Evolutionary conservation across 2,797 vertebrate species (phyloP).

Genomic region (Scolopax rusticola): DNA sequence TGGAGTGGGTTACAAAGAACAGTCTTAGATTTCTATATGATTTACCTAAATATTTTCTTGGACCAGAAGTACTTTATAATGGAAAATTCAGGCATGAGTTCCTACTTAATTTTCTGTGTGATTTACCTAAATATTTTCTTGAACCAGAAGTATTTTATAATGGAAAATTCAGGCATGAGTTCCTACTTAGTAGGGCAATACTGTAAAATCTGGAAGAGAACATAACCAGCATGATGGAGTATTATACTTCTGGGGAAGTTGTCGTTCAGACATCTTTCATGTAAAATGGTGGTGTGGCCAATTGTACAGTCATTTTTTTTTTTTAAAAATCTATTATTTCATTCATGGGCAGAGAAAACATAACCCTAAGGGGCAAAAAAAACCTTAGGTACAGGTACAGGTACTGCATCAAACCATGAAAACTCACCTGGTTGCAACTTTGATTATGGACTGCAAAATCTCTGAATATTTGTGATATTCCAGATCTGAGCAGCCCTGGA

Average conservation of each 20-base stretch:
- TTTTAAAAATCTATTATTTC: not conserved
- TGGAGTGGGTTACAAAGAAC: not conserved
- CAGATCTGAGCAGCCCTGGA: not conserved
- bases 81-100: not conserved
- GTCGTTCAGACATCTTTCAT: not conserved
- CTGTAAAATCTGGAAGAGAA: not conserved
- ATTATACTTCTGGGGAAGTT: not conserved
- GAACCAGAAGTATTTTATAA: not conserved
- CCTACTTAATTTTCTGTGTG: not conserved
- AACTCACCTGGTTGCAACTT: not conserved
- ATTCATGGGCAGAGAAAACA: not conserved
- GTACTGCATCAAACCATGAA: not conserved
- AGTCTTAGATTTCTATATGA: not conserved
- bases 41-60: conserved; percentile 9
- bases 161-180: not conserved
- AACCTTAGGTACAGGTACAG: not conserved
- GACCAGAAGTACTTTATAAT: not conserved
- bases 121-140: conserved; percentile 11
- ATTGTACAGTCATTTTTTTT: not conserved
- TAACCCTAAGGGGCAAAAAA: not conserved
- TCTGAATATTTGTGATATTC: not conserved
- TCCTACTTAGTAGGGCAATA: not conserved
- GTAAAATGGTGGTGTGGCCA: not conserved
- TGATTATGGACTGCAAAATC: not conserved
- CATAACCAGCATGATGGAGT: not conserved